These are phyloP conservation scores for Lates calcarifer DNA, from an alignment of 2,113 vertebrate species.

Conservation along the genomic window DNA sequence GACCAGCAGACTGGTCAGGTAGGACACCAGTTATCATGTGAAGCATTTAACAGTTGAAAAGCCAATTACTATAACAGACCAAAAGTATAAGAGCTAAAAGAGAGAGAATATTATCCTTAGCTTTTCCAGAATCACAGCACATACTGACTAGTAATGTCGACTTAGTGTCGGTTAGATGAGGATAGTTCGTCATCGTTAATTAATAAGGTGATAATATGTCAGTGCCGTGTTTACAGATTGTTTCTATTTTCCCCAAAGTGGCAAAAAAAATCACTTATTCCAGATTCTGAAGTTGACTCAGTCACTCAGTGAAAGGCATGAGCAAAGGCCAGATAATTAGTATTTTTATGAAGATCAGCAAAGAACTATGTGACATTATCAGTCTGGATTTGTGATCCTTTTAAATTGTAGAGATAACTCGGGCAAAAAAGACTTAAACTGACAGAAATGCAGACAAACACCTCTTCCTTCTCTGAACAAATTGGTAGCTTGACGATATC, in stretches of 20 bases:
- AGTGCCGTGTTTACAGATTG: not conserved
- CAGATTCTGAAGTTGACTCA: too few relatives aligned
- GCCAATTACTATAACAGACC: too few relatives aligned
- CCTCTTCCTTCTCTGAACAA: constrained; percentile 57
- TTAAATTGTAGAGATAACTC: not conserved
- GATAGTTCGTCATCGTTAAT: not conserved
- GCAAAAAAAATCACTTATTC: too few relatives aligned
- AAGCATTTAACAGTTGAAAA: not conserved
- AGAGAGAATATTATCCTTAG: not conserved
- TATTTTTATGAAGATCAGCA: not conserved
- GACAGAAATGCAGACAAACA: constrained; percentile 54
- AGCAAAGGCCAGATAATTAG: not conserved
- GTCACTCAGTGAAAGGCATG: not conserved
- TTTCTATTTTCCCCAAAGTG: too few relatives aligned
- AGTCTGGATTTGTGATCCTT: constrained; percentile 1
- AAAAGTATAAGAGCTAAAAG: not conserved
- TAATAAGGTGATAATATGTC: not conserved
- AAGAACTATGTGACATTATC: not conserved
- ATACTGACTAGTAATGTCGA: not conserved
- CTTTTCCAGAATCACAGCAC: not conserved
- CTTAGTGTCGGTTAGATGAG: not conserved
- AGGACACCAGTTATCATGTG: too few relatives aligned
- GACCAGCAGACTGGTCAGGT: too few relatives aligned
- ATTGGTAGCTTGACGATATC: constrained; percentile 61
- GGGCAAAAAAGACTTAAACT: constrained; percentile 11